Percentiles rank a stretch among this genome's conserved stretches.
Conservation (phyloP, 2,888 invertebrate genomes). For the Drosophila aldrichi region DNA sequence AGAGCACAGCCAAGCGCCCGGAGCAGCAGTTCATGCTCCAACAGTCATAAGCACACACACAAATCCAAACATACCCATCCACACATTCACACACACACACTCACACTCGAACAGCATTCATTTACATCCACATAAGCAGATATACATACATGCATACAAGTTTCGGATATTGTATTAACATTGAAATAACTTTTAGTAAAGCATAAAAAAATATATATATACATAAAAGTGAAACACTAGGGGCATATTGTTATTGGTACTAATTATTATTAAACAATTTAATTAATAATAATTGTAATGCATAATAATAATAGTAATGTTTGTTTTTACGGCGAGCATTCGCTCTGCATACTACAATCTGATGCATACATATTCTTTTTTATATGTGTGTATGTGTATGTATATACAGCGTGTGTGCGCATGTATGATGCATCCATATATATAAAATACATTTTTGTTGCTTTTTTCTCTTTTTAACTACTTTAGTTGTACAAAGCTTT, state of each 20-base stretch:
- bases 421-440: conserved; percentile 43
- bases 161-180: conserved; percentile 37
- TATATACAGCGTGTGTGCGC: conserved; percentile 18
- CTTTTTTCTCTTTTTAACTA: conserved; percentile 75
- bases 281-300: conserved; percentile 19
- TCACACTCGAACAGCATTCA: conserved; percentile 33
- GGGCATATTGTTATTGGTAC: conserved; percentile 48
- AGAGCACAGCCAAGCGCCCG: conserved; percentile 54
- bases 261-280: conserved; percentile 35
- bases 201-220: not conserved
- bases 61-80: conserved; percentile 9
- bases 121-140: conserved; percentile 42
- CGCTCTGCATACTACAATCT: conserved; percentile 18
- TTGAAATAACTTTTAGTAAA: conserved; percentile 33
- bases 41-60: conserved; percentile 56
- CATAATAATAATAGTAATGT: conserved; percentile 10
- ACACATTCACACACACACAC: conserved; percentile 19
- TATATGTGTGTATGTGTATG: conserved; percentile 15
- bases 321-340: conserved; percentile 19
- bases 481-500: conserved; percentile 82
- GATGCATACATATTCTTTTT: conserved; percentile 15
- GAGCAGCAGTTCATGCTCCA: conserved; percentile 53
- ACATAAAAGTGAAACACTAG: conserved; percentile 19
- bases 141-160: conserved; percentile 38
- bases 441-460: conserved; percentile 70